phyloP scores from a whole-genome alignment of 2,888 invertebrate genomes.

The Atherix ibis region DNA sequence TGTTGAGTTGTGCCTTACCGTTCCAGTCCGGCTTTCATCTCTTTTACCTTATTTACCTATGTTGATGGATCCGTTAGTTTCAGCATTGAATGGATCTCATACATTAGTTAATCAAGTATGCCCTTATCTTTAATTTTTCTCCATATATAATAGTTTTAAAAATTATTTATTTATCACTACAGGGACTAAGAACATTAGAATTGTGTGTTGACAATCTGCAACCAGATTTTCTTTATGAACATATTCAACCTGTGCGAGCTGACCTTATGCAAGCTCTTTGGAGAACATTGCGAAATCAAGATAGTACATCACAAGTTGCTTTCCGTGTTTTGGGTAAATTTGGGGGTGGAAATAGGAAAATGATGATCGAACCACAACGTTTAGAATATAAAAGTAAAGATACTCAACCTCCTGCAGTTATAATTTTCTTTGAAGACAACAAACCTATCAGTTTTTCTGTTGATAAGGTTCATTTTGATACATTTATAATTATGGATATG shows the following conservation, averaged over 20 bases:
- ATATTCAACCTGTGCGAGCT: slow-evolving; percentile 94
- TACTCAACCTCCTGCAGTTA: slow-evolving; percentile 64
- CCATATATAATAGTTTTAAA: no score
- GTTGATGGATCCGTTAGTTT: slow-evolving; percentile 98
- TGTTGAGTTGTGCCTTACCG: slow-evolving; percentile 93
- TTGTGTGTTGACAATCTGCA: slow-evolving; percentile 97
- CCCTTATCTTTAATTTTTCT: no score
- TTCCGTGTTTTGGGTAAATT: slow-evolving; percentile 96
- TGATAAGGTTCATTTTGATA: no score
- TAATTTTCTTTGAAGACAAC: slow-evolving; percentile 78
- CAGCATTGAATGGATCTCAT: slow-evolving; percentile 90
- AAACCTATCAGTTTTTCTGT: slow-evolving; percentile 72
- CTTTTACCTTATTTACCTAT: slow-evolving; percentile 90
- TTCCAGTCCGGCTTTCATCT: slow-evolving; percentile 91
- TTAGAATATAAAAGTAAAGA: slow-evolving; percentile 77
- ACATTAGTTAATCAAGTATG: slow-evolving; percentile 62
- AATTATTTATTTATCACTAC: no score
- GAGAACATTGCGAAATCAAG: slow-evolving; percentile 83
- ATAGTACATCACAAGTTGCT: slow-evolving; percentile 75
- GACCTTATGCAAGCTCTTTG: slow-evolving; percentile 97
- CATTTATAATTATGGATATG: no score
- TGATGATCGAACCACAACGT: slow-evolving; percentile 94
- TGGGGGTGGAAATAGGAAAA: slow-evolving; percentile 94
- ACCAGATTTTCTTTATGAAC: slow-evolving; percentile 96
- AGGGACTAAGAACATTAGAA: slow-evolving; percentile 90